Evolutionary conservation across 2,113 vertebrate species (phyloP).

Genomic region (Sceloporus tristichus): DNA sequence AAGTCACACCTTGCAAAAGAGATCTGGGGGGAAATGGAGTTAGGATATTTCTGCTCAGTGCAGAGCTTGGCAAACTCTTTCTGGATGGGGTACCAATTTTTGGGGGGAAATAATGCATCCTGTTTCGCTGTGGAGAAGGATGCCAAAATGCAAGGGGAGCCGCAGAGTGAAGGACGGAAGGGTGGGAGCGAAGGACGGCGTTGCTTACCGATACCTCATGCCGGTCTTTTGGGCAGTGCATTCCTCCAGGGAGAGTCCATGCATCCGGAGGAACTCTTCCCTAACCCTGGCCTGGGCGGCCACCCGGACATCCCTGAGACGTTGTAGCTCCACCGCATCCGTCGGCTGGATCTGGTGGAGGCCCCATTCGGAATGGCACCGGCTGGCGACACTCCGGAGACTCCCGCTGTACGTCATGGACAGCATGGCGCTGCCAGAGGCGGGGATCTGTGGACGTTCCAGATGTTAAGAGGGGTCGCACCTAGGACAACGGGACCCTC

Average conservation of each 20-base stretch:
- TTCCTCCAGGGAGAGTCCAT: conserved; percentile 91
- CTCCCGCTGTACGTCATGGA: conserved; percentile 98
- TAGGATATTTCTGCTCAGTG: too few relatives aligned
- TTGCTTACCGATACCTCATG: conserved; percentile 98
- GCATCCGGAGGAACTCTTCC: conserved; percentile 98
- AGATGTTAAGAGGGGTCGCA: background rate
- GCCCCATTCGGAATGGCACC: conserved; percentile 93
- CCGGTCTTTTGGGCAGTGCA: conserved; percentile 90
- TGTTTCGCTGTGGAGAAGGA: too few relatives aligned
- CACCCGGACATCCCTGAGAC: conserved; percentile 89
- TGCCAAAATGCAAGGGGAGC: too few relatives aligned
- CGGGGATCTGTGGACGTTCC: conserved; percentile 82
- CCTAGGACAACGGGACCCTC: too few relatives aligned
- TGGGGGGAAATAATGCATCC: too few relatives aligned
- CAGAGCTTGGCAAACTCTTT: too few relatives aligned
- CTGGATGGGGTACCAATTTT: too few relatives aligned
- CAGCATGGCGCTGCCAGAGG: conserved; percentile 87
- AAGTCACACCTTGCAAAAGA: too few relatives aligned
- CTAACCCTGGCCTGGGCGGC: conserved; percentile 92
- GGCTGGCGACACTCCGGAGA: conserved; percentile 92
- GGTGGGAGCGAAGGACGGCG: background rate
- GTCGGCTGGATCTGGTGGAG: conserved; percentile 86
- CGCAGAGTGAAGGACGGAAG: background rate
- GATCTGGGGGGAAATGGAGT: too few relatives aligned
- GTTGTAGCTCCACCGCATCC: conserved; percentile 87